Base-by-base conservation (phyloP, 2,888 invertebrate species). In the Ophonus ardosiacus region DNA sequence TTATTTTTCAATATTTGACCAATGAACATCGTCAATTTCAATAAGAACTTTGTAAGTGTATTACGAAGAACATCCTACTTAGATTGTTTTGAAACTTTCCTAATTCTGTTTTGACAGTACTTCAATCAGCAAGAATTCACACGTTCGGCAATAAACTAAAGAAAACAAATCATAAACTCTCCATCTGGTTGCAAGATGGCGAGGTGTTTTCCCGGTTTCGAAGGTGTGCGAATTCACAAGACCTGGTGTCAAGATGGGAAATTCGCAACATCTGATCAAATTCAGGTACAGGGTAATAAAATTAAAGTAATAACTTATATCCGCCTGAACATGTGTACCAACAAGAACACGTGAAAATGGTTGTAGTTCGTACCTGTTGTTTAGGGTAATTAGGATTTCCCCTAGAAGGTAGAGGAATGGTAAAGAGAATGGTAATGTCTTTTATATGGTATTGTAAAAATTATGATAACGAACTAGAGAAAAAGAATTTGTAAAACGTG, bases 131-230 rank as follows among this genome's bases (percentile, higher is more conserved):
- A 8, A 51, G 43, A 59, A 68, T 68, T 68, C 68, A 74, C 71
- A 74, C 71, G 71, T 74, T 43, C 18, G 21, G 71, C 10, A 74
- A 74, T 74, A 74, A 74, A 74, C 6, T 2, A 74, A 74, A 74
- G 43, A 74, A 40, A 74, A 74, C 71, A 74, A 74, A 74, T 13
- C 43, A 43, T 74, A 74, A 74, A 74, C 71, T 24, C 13, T 43
- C 71, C 71, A 74, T 74, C 71, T 74, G 71, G 10, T 43, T 74
- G 40, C 68, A 68, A 68, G 68, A 68, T 68, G 68, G 7, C 15
- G n/a, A 31, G 1, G 15, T 15, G 15, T 17, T 15, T 31, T 31
- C 31, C 31, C 31, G 31, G 3, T 31, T 68, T 0, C 15, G 31
- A 8, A 65, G 40, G 68, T 31, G 31, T 31, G 31, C 31, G 6